Evolutionary conservation across 2,113 vertebrate species (phyloP).

Genomic region (Halcyon malimbica): DNA sequence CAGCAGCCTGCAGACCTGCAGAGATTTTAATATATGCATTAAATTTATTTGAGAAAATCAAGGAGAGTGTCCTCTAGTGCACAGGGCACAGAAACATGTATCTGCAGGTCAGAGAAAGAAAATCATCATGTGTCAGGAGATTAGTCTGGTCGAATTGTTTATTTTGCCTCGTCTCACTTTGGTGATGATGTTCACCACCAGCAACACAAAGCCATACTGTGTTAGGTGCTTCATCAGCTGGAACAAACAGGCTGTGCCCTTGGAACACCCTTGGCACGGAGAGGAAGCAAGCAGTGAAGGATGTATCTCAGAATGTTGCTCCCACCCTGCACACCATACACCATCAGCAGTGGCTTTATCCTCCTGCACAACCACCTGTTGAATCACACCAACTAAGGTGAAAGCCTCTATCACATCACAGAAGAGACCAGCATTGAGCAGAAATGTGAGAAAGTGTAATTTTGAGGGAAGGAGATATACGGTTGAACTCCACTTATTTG

Average conservation of each 20-base stretch:
- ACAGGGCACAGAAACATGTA: background rate
- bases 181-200: accelerated
- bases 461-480: background rate
- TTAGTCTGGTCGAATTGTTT: accelerated
- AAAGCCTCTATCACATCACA: background rate
- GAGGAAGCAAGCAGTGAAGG: background rate
- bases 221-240: background rate
- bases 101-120: background rate
- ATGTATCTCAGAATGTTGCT: accelerated
- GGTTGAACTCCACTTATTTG: background rate
- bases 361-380: background rate
- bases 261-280: background rate
- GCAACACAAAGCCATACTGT: background rate
- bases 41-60: background rate
- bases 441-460: background rate
- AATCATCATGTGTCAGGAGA: background rate
- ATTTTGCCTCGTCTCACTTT: background rate
- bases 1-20: background rate
- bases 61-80: accelerated
- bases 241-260: background rate
- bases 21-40: background rate
- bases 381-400: background rate
- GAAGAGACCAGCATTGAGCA: background rate
- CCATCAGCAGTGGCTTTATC: background rate
- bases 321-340: accelerated